These are phyloP conservation scores for Riptortus pedestris DNA, from an alignment of 1,140 invertebrate species.

Conservation along the genomic window DNA sequence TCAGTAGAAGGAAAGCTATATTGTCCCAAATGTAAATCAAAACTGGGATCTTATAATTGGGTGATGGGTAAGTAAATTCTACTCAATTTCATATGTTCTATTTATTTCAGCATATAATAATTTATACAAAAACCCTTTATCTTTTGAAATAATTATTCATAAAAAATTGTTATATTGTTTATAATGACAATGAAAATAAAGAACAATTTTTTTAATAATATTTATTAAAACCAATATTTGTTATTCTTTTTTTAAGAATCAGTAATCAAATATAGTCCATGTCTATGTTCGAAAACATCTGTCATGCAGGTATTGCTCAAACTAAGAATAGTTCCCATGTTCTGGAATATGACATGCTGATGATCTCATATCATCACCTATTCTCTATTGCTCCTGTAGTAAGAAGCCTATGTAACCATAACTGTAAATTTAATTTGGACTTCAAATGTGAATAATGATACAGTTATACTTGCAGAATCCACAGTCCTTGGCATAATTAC, in stretches of 20 bases:
- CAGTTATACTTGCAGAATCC: too few relatives aligned
- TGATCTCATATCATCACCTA: too few relatives aligned
- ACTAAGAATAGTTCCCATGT: too few relatives aligned
- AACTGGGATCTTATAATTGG: constrained; percentile 76
- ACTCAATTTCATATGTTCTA: background rate
- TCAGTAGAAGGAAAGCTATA: constrained; percentile 64
- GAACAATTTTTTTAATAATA: background rate
- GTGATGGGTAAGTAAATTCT: constrained; percentile 49
- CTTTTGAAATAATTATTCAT: background rate
- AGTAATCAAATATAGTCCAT: background rate
- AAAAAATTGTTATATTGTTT: background rate
- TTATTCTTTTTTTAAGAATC: background rate
- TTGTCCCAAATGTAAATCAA: constrained; percentile 69
- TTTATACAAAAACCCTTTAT: background rate
- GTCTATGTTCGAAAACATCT: background rate
- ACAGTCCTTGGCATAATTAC: too few relatives aligned
- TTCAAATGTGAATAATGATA: too few relatives aligned
- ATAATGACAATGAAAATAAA: background rate
- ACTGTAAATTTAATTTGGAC: background rate
- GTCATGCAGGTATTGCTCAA: background rate
- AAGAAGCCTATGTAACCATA: too few relatives aligned
- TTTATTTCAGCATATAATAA: background rate
- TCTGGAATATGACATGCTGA: too few relatives aligned
- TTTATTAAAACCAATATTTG: background rate
- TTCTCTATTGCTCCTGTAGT: too few relatives aligned